Conservation (phyloP, 2,797 vertebrate genomes). For the Typhlichthys subterraneus region DNA sequence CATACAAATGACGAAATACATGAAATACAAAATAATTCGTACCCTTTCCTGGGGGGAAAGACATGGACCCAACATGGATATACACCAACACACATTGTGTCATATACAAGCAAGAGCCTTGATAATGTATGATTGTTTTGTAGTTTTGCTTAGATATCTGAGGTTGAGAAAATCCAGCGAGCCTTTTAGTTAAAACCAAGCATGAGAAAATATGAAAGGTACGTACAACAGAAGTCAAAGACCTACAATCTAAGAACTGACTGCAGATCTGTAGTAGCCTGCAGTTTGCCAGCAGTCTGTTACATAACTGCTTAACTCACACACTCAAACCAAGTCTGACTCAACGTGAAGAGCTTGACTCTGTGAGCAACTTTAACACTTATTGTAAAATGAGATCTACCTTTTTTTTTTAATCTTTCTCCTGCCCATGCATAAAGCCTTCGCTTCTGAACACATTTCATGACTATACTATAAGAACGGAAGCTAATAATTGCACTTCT, state of each 20-base stretch:
- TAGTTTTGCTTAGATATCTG: constrained; percentile 52
- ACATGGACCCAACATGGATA: neutral
- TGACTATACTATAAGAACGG: neutral
- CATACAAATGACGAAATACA: too few relatives aligned
- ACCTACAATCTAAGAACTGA: constrained; percentile 3
- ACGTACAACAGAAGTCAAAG: neutral
- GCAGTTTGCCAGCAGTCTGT: constrained; percentile 25
- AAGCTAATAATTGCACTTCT: neutral
- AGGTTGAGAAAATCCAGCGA: constrained; percentile 31
- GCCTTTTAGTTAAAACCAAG: neutral
- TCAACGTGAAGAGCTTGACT: neutral
- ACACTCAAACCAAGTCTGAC: constrained; percentile 24
- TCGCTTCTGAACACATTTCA: neutral
- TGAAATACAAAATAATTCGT: too few relatives aligned
- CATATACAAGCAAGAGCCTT: constrained; percentile 54
- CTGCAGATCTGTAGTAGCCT: constrained; percentile 19
- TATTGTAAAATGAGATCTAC: constrained; percentile 31
- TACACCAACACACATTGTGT: constrained; percentile 16
- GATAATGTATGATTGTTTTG: constrained; percentile 29
- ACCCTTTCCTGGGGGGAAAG: neutral
- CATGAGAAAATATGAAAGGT: neutral
- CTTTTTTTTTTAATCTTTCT: constrained; percentile 17
- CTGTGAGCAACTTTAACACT: constrained; percentile 22
- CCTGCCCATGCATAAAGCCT: too few relatives aligned
- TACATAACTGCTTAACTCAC: constrained; percentile 65